phyloP scores from a whole-genome alignment of 2,113 vertebrate genomes.

The Sisor rabdophorus region DNA sequence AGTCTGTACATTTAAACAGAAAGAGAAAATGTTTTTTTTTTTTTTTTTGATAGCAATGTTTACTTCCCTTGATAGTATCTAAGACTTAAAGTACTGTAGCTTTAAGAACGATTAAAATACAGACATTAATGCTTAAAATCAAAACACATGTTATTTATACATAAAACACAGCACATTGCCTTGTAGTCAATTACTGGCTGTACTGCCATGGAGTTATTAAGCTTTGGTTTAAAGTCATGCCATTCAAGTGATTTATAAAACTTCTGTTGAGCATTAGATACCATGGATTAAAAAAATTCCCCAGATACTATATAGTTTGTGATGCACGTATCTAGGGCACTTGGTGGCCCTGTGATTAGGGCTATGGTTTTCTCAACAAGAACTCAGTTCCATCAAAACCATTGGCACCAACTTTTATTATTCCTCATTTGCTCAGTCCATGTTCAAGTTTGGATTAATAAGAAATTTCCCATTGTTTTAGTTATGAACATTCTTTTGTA shows the following conservation, averaged over 20 bases:
- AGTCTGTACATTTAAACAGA: too few relatives aligned
- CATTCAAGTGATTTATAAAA: background rate
- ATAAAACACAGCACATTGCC: background rate
- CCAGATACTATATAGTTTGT: conserved; percentile 10
- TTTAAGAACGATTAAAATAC: background rate
- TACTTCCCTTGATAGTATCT: too few relatives aligned
- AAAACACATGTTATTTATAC: background rate
- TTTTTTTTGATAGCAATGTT: too few relatives aligned
- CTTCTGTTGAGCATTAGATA: background rate
- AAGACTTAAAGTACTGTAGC: too few relatives aligned
- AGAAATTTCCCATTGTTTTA: background rate
- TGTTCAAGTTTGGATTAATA: background rate
- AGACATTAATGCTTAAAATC: conserved; percentile 32
- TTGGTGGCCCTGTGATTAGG: background rate
- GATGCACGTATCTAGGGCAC: background rate
- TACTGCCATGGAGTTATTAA: background rate
- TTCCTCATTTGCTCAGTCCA: background rate
- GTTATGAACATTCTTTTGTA: background rate
- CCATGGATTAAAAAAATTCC: too few relatives aligned
- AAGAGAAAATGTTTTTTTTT: too few relatives aligned
- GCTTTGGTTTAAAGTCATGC: background rate
- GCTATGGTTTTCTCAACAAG: background rate
- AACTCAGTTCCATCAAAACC: background rate
- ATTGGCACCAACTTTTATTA: background rate
- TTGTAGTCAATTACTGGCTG: background rate